Conservation (phyloP, 2,113 vertebrate genomes). For the Callospermophilus lateralis region DNA sequence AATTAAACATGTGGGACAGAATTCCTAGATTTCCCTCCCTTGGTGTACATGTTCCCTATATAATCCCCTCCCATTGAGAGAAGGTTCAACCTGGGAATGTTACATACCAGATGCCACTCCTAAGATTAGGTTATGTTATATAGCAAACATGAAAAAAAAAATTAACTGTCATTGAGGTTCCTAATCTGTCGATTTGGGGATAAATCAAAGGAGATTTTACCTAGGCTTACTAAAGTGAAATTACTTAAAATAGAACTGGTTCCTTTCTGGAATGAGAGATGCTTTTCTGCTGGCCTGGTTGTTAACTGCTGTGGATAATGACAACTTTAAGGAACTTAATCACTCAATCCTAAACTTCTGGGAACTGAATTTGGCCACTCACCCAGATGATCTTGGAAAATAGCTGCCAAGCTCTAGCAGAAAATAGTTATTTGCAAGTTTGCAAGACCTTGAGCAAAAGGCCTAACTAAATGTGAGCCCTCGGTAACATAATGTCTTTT, state of each 20-base stretch:
- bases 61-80: neutral
- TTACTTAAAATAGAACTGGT: neutral
- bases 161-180: neutral
- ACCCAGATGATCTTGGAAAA: neutral
- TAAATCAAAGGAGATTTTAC: neutral
- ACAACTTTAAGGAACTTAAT: neutral
- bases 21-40: neutral
- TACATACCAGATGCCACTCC: neutral
- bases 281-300: neutral
- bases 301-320: neutral
- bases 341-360: neutral
- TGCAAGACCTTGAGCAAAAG: neutral
- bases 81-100: neutral
- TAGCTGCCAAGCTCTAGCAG: neutral
- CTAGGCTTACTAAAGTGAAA: neutral
- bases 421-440: neutral
- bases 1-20: neutral
- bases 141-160: neutral
- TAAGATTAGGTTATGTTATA: neutral
- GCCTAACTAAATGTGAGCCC: neutral
- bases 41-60: fast-evolving
- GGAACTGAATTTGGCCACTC: neutral
- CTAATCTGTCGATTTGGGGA: neutral
- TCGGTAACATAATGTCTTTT: neutral
- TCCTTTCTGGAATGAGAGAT: neutral